Base-by-base conservation (phyloP, 1,140 invertebrate genomes). In the Neodiprion pinetum region DNA sequence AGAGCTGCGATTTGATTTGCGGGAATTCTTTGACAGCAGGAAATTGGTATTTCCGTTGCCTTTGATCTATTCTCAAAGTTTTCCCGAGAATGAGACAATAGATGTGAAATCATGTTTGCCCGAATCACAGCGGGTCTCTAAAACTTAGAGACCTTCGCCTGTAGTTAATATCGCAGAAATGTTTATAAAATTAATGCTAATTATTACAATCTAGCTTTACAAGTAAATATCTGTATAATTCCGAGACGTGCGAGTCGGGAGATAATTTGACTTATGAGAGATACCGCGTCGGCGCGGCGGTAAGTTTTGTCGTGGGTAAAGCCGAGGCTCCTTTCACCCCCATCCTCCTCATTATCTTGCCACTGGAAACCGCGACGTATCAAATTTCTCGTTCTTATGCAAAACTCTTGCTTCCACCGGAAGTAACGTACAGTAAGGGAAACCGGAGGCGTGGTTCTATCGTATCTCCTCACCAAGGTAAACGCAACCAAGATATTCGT, bases 331-430 rank as follows among this genome's bases (percentile, higher is more conserved):
- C 2, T 40, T 3, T 61, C 53, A 5, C n/a, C 9, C 53, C 53
- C 8, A 12, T 61, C 53, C 53, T 0, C n/a, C 53, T 61, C 53
- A 61, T 61, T 61, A 61, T 61, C 53, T 61, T 61, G 11, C 11
- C 11, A 61, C 11, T 61, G 53, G n/a, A 61, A 61, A 9, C 53
- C 53, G n/a, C 53, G 11, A 61, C 53, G n/a, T 61, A 61, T 17
- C 11, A 61, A 61, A 17, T 61, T 61, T 17, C 53, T 61, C 53
- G 53, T 61, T 61, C 53, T 61, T 61, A 61, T 61, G 53, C 53
- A 61, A 61, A 61, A 61, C 53, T 61, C 8, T 17, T 61, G 9
- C 53, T 61, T 61, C 53, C 8, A 61, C 53, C 53, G 53, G 53
- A 61, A 61, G 53, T 9, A 61, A 61, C 53, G 9, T 17, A 61